Evolutionary conservation across 2,888 invertebrate species (phyloP).

Genomic region (Oxytorus armatus): DNA sequence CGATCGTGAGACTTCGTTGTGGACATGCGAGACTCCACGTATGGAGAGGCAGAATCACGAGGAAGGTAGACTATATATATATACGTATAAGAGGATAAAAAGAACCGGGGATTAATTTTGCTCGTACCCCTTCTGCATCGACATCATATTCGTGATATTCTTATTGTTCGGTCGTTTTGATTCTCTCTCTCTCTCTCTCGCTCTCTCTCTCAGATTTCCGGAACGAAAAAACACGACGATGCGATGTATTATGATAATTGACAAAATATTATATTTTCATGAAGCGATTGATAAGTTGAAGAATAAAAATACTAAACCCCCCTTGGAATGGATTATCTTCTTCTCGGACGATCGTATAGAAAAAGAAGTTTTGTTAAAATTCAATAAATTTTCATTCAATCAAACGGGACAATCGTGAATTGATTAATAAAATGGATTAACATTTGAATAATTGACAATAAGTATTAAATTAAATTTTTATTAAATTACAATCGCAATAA

Average conservation of each 20-base stretch:
- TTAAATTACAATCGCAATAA: too few relatives aligned
- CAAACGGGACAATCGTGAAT: not conserved
- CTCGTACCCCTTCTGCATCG: constrained; percentile 16
- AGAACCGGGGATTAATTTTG: constrained; percentile 49
- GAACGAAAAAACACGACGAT: constrained; percentile 38
- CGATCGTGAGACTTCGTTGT: constrained; percentile 16
- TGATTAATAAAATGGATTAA: not conserved
- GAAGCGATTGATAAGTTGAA: constrained; percentile 64
- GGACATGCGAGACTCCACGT: constrained; percentile 28
- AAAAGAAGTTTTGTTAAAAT: constrained; percentile 8
- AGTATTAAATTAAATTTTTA: not conserved
- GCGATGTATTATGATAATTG: constrained; percentile 62
- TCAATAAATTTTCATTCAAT: not conserved
- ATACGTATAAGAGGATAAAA: constrained; percentile 34
- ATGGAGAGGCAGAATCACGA: not conserved
- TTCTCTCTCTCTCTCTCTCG: too few relatives aligned
- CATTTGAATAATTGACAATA: not conserved
- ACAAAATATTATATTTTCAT: constrained; percentile 64
- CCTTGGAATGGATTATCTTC: constrained; percentile 34
- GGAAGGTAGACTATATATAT: not conserved
- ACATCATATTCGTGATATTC: constrained; percentile 26
- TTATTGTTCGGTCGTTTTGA: not conserved
- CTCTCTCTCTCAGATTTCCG: not conserved
- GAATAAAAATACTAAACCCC: constrained; percentile 43
- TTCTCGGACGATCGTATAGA: not conserved